Evolutionary conservation across 1,140 invertebrate species (phyloP).

Genomic region (Tetragnatha versicolor): DNA sequence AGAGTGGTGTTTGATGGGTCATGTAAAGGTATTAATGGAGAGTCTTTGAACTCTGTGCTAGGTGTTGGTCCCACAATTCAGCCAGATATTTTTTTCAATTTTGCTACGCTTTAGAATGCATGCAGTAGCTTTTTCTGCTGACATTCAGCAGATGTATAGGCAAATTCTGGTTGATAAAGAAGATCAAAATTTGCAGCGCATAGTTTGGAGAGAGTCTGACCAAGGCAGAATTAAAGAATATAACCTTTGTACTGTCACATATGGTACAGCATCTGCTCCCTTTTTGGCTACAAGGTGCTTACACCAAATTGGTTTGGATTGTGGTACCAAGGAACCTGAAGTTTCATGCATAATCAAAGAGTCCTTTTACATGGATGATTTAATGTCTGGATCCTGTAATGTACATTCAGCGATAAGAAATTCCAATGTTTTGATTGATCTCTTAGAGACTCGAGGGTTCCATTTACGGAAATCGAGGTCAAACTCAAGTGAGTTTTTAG

Average conservation of each 20-base stretch:
- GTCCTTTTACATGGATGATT: constrained; percentile 60
- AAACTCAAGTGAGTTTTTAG: constrained; percentile 57
- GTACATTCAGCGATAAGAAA: constrained; percentile 54
- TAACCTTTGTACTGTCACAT: constrained; percentile 61
- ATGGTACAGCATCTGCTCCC: constrained; percentile 60
- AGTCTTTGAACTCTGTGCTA: too few relatives aligned
- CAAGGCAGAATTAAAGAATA: constrained; percentile 60
- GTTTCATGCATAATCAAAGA: constrained; percentile 48
- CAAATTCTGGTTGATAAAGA: neutral
- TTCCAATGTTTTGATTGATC: constrained; percentile 51
- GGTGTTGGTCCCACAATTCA: too few relatives aligned
- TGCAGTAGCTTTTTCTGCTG: too few relatives aligned
- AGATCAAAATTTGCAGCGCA: constrained; percentile 60
- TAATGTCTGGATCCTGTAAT: constrained; percentile 56
- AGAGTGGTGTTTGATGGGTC: too few relatives aligned
- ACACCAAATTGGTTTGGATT: constrained; percentile 59
- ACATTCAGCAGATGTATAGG: neutral
- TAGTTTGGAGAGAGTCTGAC: constrained; percentile 63
- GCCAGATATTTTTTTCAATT: too few relatives aligned
- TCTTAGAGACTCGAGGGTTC: constrained; percentile 59
- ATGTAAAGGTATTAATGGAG: too few relatives aligned
- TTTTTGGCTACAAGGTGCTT: constrained; percentile 60
- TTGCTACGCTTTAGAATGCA: too few relatives aligned
- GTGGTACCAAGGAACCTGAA: constrained; percentile 55
- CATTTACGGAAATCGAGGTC: constrained; percentile 63